phyloP scores from a whole-genome alignment of 2,797 vertebrate genomes.

The Acanthis flammea region DNA sequence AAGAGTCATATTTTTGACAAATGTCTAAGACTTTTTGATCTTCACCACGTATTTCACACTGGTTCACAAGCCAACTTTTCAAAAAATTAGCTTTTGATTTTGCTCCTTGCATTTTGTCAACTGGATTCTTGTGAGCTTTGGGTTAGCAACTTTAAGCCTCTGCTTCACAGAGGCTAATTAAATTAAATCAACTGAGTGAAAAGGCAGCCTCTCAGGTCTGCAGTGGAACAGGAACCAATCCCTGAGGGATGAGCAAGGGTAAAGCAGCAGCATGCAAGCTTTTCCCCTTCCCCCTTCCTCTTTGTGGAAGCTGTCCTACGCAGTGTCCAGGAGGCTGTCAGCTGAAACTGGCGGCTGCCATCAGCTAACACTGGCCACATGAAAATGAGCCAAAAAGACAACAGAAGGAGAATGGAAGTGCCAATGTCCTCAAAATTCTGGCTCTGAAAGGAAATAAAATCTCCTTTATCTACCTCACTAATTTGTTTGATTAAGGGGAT shows the following conservation, averaged over 20 bases:
- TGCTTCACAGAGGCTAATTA: conserved; percentile 68
- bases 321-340: conserved; percentile 38
- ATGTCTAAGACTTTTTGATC: conserved; percentile 62
- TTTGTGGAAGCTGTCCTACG: conserved; percentile 12
- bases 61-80: conserved; percentile 19
- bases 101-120: conserved; percentile 52
- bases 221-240: conserved; percentile 22
- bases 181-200: conserved; percentile 66
- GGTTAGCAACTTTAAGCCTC: conserved; percentile 62
- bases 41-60: conserved; percentile 14
- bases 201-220: conserved; percentile 56
- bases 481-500: conserved; percentile 37
- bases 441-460: not conserved
- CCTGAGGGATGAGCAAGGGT: conserved; percentile 40
- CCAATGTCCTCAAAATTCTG: conserved; percentile 34
- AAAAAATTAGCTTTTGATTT: conserved; percentile 60
- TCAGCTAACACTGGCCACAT: not conserved
- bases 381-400: conserved; percentile 44
- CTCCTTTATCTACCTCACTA: conserved; percentile 34
- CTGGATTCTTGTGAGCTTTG: conserved; percentile 51
- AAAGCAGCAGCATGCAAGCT: not conserved
- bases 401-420: conserved; percentile 51
- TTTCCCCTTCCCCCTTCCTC: not conserved
- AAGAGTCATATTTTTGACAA: conserved; percentile 58
- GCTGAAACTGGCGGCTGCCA: not conserved